Percentiles rank a stretch among this genome's conserved stretches.
These are phyloP conservation scores for Molothrus aeneus DNA, from an alignment of 2,797 vertebrate genomes.

Conservation along the genomic window DNA sequence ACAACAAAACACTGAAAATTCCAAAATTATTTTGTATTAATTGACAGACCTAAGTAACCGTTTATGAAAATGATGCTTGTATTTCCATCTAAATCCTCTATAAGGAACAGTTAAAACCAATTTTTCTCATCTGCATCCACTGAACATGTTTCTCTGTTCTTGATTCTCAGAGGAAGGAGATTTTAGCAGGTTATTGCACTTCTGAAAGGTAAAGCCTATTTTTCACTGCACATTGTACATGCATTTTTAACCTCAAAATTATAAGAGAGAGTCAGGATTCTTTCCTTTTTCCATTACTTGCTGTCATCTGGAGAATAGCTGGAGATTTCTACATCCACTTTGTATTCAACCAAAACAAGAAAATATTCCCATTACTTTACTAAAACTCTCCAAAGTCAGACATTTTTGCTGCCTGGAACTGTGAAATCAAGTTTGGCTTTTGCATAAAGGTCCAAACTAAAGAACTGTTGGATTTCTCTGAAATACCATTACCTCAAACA, in stretches of 20 bases:
- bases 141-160: neutral
- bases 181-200: neutral
- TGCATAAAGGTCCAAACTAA: neutral
- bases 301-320: neutral
- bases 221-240: accelerated
- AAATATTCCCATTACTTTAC: neutral
- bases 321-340: neutral
- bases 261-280: neutral
- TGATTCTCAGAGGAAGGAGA: neutral
- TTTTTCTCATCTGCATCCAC: neutral
- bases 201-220: neutral
- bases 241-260: neutral
- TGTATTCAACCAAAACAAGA: neutral
- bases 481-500: neutral
- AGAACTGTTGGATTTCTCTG: neutral
- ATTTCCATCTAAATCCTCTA: neutral
- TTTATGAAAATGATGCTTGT: neutral
- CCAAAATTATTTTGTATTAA: neutral
- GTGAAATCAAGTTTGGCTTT: neutral
- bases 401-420: neutral
- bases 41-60: neutral
- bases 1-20: neutral
- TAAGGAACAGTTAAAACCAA: neutral
- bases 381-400: neutral
- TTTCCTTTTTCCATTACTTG: neutral